Conservation (phyloP, 2,888 invertebrate species). For the Dicranocentrus wangi region DNA sequence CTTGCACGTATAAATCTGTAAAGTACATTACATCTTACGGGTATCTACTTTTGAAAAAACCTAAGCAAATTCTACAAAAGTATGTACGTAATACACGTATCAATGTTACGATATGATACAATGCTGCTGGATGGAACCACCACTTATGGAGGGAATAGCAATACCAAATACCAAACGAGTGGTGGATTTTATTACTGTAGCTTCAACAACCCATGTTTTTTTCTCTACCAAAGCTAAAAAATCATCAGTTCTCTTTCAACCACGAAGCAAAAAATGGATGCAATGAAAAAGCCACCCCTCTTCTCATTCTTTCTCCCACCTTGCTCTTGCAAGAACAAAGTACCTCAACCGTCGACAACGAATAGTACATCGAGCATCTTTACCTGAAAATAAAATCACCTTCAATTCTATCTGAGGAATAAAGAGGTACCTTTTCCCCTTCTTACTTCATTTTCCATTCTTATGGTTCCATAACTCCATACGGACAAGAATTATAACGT, state of each 20-base stretch:
- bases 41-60: too few species aligned
- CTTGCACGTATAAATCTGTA: too few species aligned
- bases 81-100: too few species aligned
- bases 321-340: slow-evolving; percentile 7
- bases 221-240: slow-evolving; percentile 32
- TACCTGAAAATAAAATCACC: slow-evolving; percentile 8
- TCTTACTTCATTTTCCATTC: slow-evolving; percentile 27
- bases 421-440: slow-evolving; percentile 41
- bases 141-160: not conserved
- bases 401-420: slow-evolving; percentile 4
- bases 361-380: slow-evolving; percentile 9
- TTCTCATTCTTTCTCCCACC: slow-evolving; percentile 55
- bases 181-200: slow-evolving; percentile 62
- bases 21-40: too few species aligned
- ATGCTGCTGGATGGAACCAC: not conserved
- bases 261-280: slow-evolving; percentile 1
- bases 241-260: slow-evolving; percentile 40
- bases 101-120: too few species aligned
- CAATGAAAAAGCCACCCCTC: slow-evolving; percentile 48
- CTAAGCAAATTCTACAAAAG: too few species aligned
- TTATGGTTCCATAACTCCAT: slow-evolving; percentile 1
- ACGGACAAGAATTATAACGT: not conserved
- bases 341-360: slow-evolving; percentile 41
- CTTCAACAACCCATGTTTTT: slow-evolving; percentile 34
- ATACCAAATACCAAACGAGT: not conserved